Evolutionary conservation across 1,140 invertebrate genomes (phyloP).

Genomic region (Drosophila pseudoananassae): DNA sequence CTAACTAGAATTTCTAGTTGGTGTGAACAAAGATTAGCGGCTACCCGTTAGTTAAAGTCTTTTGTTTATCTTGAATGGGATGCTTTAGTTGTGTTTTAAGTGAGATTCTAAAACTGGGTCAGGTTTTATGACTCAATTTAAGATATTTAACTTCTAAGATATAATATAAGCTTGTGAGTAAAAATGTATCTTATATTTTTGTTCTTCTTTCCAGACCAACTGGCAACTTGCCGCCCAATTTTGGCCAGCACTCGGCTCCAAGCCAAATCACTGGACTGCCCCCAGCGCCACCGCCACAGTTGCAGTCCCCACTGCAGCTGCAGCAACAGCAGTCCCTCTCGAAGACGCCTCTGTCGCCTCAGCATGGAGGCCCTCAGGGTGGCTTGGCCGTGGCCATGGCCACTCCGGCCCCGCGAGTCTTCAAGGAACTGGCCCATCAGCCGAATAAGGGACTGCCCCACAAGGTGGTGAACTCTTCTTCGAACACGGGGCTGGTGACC

Average conservation of each 20-base stretch:
- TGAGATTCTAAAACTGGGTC: slow-evolving; percentile 34
- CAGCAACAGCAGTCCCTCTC: slow-evolving; percentile 25
- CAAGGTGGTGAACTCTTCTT: slow-evolving; percentile 23
- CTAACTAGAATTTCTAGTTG: slow-evolving; percentile 38
- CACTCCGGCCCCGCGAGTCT: slow-evolving; percentile 74
- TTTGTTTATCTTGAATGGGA: slow-evolving; percentile 53
- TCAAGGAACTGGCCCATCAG: slow-evolving; percentile 79
- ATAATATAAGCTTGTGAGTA: not conserved
- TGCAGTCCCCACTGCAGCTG: slow-evolving; percentile 19
- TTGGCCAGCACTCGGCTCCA: slow-evolving; percentile 54
- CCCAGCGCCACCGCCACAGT: slow-evolving; percentile 39
- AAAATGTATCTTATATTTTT: not conserved
- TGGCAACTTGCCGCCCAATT: slow-evolving; percentile 63
- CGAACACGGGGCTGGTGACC: slow-evolving; percentile 20
- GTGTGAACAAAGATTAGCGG: slow-evolving; percentile 66
- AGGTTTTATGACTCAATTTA: slow-evolving; percentile 18
- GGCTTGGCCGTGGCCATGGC: slow-evolving; percentile 76
- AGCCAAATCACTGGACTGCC: slow-evolving; percentile 60
- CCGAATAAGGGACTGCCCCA: slow-evolving; percentile 48
- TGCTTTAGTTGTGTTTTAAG: slow-evolving; percentile 29
- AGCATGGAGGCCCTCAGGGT: slow-evolving; percentile 33
- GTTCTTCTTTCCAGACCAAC: slow-evolving; percentile 39
- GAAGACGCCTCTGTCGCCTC: slow-evolving; percentile 8
- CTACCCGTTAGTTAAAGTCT: slow-evolving; percentile 52
- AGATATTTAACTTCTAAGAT: not conserved